Base-by-base conservation (phyloP, 2,888 invertebrate genomes). In the Hydroisotoma schaefferi region DNA sequence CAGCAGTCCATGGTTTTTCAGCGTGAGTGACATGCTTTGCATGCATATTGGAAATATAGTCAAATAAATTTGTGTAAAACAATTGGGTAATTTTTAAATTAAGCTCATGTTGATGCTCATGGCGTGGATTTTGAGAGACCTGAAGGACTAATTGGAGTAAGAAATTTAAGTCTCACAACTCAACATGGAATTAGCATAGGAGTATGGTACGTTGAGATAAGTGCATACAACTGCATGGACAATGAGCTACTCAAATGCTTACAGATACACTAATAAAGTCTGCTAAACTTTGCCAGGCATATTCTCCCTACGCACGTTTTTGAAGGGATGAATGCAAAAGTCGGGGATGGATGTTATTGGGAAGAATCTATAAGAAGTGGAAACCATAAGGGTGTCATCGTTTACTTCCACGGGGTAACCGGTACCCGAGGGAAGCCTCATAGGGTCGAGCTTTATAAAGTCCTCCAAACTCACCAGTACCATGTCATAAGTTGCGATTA, bases 401-500 rank as follows among this genome's bases (percentile, higher is more conserved):
- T 86, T 47, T 86, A 88, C 75, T 80, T 86, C 73, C 88, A 88
- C 77, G 88, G 88, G 1, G 89, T 88, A 74, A 84, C 87, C 5
- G 86, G 85, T 2, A 83, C 84, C 37, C 78, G 90, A 63, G 87
- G 84, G 20, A 85, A 84, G 20, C 79, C 81, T 12, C 88, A 90
- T 76, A 80, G 91, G 48, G 79, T 86, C 29, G 83, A 85, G 74
- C 80, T 92, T 59, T 72, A 93, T 76, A 84, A 86, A 74, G 76
- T 88, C 40, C 78, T 92, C 23, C 81, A 84, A 59, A 80, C 81
- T 59, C 76, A 85, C 56, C 83, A 87, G 74, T 90, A 84, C 75
- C 88, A 92, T 76, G 84, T 92, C 2, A 77, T 93, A 65, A 81
- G 88, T 10, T 83, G 90, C 72, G 93, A 93, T 77, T 93, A 93